phyloP scores from a whole-genome alignment of 2,113 vertebrate species.

The Pseudorhombus dupliciocellatus region DNA sequence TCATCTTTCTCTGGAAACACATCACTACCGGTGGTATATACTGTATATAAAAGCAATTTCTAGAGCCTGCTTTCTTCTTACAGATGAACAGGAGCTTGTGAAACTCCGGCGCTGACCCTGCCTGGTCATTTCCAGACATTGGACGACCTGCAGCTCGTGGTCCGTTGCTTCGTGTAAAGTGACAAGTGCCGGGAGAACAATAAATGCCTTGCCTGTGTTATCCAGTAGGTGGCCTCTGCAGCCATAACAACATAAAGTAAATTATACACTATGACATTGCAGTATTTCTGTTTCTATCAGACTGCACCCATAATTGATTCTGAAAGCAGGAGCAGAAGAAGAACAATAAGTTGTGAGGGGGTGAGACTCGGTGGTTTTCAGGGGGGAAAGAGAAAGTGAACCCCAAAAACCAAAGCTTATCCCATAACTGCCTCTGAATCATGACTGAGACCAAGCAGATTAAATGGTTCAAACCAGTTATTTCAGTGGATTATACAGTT shows the following conservation, averaged over 20 bases:
- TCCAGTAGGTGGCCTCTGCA: neutral
- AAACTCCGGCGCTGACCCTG: neutral
- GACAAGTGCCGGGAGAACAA: too few relatives aligned
- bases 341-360: neutral
- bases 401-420: too few relatives aligned
- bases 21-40: neutral
- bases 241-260: neutral
- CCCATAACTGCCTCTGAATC: too few relatives aligned
- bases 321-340: neutral
- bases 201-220: neutral
- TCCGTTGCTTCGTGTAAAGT: too few relatives aligned
- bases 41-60: neutral
- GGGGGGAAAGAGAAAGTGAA: neutral
- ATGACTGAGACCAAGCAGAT: neutral
- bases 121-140: neutral
- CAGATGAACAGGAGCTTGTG: neutral
- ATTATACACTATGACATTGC: neutral
- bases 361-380: neutral
- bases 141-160: neutral
- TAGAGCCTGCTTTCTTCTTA: neutral
- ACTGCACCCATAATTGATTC: neutral
- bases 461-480: neutral
- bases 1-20: too few relatives aligned
- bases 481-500: neutral
- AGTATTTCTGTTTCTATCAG: neutral